Base-by-base conservation (phyloP, 2,888 invertebrate species). In the Ypsolopha scabrella region DNA sequence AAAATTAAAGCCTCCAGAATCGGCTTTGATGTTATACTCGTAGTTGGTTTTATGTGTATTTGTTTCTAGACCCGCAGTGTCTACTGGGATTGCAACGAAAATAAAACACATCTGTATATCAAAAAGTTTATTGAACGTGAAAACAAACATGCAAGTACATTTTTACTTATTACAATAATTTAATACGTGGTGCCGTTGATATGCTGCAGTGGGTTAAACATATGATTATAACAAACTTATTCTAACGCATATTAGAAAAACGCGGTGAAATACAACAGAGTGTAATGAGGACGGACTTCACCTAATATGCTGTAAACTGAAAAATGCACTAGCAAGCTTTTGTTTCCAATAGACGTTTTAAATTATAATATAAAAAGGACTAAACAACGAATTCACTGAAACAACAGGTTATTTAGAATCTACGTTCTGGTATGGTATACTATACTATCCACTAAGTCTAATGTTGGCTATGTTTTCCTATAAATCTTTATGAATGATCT, bases 131-230 rank as follows among this genome's bases (percentile, higher is more conserved):
- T 72, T 80, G 67, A 79, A 70, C 61, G 61, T 72, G 66, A 80
- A 81, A 80, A 80, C 77, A 81, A 80, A 75, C 79, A 83, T 81
- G 82, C 82, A 79, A 77, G 68, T 83, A 85, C 80, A 81, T 79
- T 78, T 78, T 62, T 62, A 60, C 72, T 68, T 75, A 63, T 67
- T 68, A 75, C 71, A 71, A 65, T 75, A 41, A n/a, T 73, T 65
- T 65, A 55, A 64, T 46, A 54, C 55, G 60, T 58, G 61, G 80
- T 81, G 82, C 79, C 61, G 57, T 68, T 69, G 68, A 75, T 75
- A 79, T 74, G 75, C 77, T 68, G 78, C 72, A 63, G 77, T 80
- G 80, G 63, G 68, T 75, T 80, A 75, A 70, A 68, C 69, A 72
- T 70, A 63, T 56, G 60, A 57, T 61, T 58, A 66, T 63, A 65